phyloP scores from a whole-genome alignment of 1,140 invertebrate genomes.

The Drosophila quadrilineata region DNA sequence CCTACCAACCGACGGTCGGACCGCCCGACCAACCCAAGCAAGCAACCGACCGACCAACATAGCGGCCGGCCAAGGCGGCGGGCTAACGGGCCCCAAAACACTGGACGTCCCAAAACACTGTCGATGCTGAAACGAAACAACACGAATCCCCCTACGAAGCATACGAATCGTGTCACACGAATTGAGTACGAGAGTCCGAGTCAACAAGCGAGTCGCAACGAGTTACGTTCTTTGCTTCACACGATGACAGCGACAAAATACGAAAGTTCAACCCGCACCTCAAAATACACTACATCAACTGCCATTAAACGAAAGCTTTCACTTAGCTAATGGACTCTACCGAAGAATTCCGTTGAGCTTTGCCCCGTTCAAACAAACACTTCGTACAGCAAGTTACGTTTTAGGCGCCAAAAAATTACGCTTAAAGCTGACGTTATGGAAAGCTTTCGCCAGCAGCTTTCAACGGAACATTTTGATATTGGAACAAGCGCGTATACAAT shows the following conservation, averaged over 20 bases:
- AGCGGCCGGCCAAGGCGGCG: slow-evolving; percentile 16
- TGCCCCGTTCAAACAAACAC: slow-evolving; percentile 8
- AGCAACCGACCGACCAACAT: neutral
- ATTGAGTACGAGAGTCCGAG: slow-evolving; percentile 33
- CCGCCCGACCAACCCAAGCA: neutral
- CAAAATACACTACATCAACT: slow-evolving; percentile 15
- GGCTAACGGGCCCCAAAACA: slow-evolving; percentile 5
- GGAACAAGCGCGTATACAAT: slow-evolving; percentile 23
- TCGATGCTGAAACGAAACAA: no score
- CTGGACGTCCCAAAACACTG: slow-evolving; percentile 12
- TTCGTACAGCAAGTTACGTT: slow-evolving; percentile 16
- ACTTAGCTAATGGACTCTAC: slow-evolving; percentile 1
- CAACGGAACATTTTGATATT: slow-evolving; percentile 32
- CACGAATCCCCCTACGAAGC: slow-evolving; percentile 6
- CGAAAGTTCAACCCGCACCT: neutral
- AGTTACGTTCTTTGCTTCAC: no score
- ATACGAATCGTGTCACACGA: slow-evolving; percentile 16
- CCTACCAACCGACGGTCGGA: neutral
- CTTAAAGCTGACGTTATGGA: slow-evolving; percentile 22
- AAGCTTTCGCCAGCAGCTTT: slow-evolving; percentile 27
- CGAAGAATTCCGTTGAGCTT: neutral
- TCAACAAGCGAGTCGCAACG: slow-evolving; percentile 54
- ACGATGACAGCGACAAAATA: no score
- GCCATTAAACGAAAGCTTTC: neutral
- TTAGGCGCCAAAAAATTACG: slow-evolving; percentile 54